These are phyloP conservation scores for Pempheris klunzingeri DNA, from an alignment of 2,797 vertebrate species.

Conservation along the genomic window DNA sequence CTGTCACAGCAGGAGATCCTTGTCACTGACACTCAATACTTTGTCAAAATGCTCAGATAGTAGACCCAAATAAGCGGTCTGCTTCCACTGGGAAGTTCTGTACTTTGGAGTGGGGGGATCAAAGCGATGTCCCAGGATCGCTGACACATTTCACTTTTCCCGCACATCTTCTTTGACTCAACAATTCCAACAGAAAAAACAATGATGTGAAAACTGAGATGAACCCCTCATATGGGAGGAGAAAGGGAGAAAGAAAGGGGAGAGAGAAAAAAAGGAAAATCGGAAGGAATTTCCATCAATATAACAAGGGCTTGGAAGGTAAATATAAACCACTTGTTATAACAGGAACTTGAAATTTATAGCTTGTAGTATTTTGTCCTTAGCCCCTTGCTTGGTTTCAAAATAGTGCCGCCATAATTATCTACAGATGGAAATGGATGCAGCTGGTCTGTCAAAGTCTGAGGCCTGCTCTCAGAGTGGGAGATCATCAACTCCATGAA, in stretches of 20 bases:
- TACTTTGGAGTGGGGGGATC: conserved; percentile 27
- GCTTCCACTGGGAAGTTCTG: conserved; percentile 46
- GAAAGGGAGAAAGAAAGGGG: conserved; percentile 22
- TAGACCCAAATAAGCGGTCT: conserved; percentile 59
- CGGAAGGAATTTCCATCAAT: conserved; percentile 79
- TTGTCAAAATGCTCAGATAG: conserved; percentile 72
- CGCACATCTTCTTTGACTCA: conserved; percentile 74
- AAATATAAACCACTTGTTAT: conserved; percentile 89
- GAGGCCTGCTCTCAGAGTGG: conserved; percentile 41
- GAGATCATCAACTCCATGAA: conserved; percentile 68
- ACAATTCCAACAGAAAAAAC: conserved; percentile 77
- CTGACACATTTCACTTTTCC: conserved; percentile 76
- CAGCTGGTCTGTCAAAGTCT: conserved; percentile 76
- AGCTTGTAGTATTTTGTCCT: conserved; percentile 87
- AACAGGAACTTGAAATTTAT: conserved; percentile 89
- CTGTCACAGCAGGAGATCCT: conserved; percentile 80
- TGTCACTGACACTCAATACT: conserved; percentile 85
- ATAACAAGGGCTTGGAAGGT: conserved; percentile 75
- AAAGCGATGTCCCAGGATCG: conserved; percentile 57
- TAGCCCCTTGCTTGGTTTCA: conserved; percentile 84
- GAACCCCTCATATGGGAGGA: conserved; percentile 30
- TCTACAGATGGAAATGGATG: conserved; percentile 84
- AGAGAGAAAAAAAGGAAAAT: conserved; percentile 44
- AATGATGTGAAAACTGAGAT: conserved; percentile 80
- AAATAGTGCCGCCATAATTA: conserved; percentile 85